phyloP scores from a whole-genome alignment of 2,797 vertebrate genomes.

The Melanotaenia pygmaea region DNA sequence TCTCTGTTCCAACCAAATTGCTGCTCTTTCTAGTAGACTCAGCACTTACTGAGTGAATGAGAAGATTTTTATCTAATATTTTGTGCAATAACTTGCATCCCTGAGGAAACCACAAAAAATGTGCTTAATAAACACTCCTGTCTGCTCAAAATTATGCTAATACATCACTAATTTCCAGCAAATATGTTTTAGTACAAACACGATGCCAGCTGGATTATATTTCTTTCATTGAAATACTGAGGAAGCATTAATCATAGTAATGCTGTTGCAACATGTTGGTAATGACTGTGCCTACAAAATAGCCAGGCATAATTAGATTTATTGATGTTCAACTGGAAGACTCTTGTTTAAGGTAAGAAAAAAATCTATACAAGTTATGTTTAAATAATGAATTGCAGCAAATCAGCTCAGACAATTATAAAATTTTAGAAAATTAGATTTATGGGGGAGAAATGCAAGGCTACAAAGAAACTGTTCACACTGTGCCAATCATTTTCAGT shows the following conservation, averaged over 20 bases:
- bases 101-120: conserved; percentile 57
- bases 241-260: not conserved
- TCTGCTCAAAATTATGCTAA: conserved; percentile 45
- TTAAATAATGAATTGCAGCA: conserved; percentile 13
- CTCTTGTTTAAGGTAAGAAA: not conserved
- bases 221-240: conserved; percentile 4
- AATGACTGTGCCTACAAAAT: conserved; percentile 13
- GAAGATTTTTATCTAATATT: conserved; percentile 37
- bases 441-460: not conserved
- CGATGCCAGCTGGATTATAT: not conserved
- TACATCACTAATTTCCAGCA: conserved; percentile 28
- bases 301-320: not conserved
- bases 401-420: not conserved
- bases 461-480: conserved; percentile 1
- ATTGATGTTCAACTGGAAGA: conserved; percentile 5
- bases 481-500: conserved; percentile 5
- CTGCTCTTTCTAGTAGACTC: conserved; percentile 58
- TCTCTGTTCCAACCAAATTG: conserved; percentile 50
- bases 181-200: conserved; percentile 30
- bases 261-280: conserved; percentile 5
- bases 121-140: conserved; percentile 43
- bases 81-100: conserved; percentile 53
- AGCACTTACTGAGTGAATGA: conserved; percentile 56
- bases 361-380: not conserved
- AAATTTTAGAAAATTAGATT: not conserved